Percentiles rank a stretch among this genome's conserved stretches.
Conservation (phyloP, 2,113 vertebrate genomes). For the Anolis carolinensis region DNA sequence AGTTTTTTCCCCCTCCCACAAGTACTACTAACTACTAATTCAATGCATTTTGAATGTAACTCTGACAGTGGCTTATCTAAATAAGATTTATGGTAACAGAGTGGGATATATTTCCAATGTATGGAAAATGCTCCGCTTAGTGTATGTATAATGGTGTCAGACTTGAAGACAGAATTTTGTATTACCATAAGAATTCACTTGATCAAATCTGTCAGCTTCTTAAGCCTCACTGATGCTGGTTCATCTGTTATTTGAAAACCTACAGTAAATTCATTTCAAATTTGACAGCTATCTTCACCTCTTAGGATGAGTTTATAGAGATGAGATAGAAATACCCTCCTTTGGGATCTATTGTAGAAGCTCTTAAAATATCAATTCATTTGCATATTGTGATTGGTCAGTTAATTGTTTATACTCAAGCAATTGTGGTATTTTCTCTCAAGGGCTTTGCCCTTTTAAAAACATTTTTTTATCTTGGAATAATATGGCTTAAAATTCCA, state of each 20-base stretch:
- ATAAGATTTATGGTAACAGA: neutral
- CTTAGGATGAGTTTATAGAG: neutral
- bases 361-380: neutral
- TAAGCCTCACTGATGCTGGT: neutral
- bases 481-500: neutral
- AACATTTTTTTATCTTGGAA: neutral
- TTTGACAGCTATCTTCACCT: neutral
- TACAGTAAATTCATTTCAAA: slow-evolving; percentile 5
- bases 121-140: neutral
- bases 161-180: slow-evolving; percentile 1
- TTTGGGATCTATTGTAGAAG: neutral
- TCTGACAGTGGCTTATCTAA: slow-evolving; percentile 16
- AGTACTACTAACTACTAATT: neutral
- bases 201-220: neutral
- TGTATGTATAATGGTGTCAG: neutral
- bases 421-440: neutral
- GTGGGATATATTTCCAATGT: neutral
- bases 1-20: neutral
- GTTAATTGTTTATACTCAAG: neutral
- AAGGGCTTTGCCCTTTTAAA: neutral
- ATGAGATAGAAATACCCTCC: neutral
- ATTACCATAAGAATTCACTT: slow-evolving; percentile 9
- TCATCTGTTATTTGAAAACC: neutral
- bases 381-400: slow-evolving; percentile 5
- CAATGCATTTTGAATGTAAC: neutral